Evolutionary conservation across 2,113 vertebrate species (phyloP), one percentile per base, ranked within the genome.

Genomic region (Melanotaenia duboulayi): DNA sequence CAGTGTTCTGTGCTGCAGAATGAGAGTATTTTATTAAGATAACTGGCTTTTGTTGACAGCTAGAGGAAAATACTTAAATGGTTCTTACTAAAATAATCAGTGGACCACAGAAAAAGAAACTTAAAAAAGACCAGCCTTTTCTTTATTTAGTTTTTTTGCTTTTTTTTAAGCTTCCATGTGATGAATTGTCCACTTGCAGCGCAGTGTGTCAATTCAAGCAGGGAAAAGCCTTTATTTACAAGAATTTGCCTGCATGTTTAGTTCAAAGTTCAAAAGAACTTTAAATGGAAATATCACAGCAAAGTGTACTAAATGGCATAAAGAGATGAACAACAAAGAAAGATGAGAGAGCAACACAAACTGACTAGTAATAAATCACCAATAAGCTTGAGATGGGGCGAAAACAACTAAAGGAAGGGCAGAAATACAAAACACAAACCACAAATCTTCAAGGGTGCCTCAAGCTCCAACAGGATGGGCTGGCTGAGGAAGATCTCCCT

Each of bases 401-500:
- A 54, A 58, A 71, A 12, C 7, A 5, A 48, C 0, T 10, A 3
- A 49, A 25, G 50, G 22, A 54, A 39, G 17, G 1, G 60, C 17
- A 50, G 11, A 60, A 44, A 72, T 52, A 13, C 7, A 19, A 40
- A 69, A 35, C 9, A 90, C 91, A 83, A 68, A 92, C 91, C 91
- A 83, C 91, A 92, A 75, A 92, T 92, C 90, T 92, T 92, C 44
- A 92, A 80, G 0, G 90, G 91, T 0, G 91, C 91, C 76, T 92
- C 91, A 1, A 92, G 90, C 81, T 92, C 91, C 81, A 91, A 78
- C 59, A 92, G 84, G 81, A 91, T 92, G 86, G 91, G 90, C 80
- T 91, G 91, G 55, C 90, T 91, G 78, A 92, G 91, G 87, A 92
- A 91, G 81, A 92, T 92, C 87, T 92, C 91, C 71, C 91, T 91